Evolutionary conservation across 92 coral and sea anemone genomes (phyloP).

Genomic region (Diadumene lineata): DNA sequence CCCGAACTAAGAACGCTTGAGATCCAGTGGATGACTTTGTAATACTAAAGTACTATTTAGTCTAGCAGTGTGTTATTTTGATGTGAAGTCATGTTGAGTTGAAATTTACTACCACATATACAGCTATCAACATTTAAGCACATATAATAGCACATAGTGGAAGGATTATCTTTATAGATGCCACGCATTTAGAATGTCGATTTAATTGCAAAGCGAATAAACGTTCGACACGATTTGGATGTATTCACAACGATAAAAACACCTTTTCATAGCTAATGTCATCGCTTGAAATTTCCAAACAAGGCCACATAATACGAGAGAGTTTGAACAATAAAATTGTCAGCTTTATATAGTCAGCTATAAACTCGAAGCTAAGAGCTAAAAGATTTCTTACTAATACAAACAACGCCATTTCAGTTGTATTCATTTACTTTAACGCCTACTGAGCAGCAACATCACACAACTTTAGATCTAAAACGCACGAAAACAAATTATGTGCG

Average conservation of each 20-base stretch:
- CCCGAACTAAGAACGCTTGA: constrained; percentile 3
- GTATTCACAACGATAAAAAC: constrained; percentile 8
- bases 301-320: constrained; percentile 31
- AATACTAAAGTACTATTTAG: constrained; percentile 4
- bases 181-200: constrained; percentile 24
- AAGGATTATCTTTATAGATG: constrained; percentile 4
- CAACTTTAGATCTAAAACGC: neutral
- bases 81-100: constrained; percentile 7
- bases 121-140: constrained; percentile 5
- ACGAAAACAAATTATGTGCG: neutral
- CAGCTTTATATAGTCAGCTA: neutral
- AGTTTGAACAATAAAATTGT: constrained; percentile 7
- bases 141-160: neutral
- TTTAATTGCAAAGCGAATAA: constrained; percentile 19
- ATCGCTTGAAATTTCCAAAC: constrained; percentile 29
- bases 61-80: neutral
- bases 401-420: neutral
- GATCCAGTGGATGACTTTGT: neutral
- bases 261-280: neutral
- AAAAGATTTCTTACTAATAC: constrained; percentile 8
- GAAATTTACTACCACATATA: neutral
- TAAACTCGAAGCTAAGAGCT: neutral
- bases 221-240: constrained; percentile 15
- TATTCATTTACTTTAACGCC: neutral
- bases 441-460: neutral